Evolutionary conservation across 1,140 invertebrate genomes (phyloP).

Genomic region (Geopemphigus sp.): DNA sequence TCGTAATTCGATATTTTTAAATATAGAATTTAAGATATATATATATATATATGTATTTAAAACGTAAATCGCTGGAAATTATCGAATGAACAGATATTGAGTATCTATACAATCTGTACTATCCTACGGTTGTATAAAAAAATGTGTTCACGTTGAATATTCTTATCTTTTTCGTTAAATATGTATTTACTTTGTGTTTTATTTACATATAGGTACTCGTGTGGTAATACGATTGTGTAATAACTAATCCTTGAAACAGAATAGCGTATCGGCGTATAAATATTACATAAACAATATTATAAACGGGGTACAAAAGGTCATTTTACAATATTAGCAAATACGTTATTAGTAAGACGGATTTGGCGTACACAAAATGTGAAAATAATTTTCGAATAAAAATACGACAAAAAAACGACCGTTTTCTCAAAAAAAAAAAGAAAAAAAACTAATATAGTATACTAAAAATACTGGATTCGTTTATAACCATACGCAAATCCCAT

Average conservation of each 20-base stretch:
- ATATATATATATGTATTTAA: no score
- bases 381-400: no score
- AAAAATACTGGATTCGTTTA: not conserved
- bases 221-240: not conserved
- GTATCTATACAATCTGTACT: no score
- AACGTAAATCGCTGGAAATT: no score
- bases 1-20: no score
- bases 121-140: no score
- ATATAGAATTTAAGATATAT: no score
- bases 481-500: not conserved
- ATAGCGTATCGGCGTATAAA: not conserved
- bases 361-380: not conserved
- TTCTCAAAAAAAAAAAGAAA: not conserved
- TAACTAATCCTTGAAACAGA: not conserved
- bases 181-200: not conserved
- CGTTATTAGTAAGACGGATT: not conserved
- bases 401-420: not conserved
- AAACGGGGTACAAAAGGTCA: not conserved
- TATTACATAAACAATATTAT: not conserved
- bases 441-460: not conserved
- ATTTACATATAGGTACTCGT: not conserved
- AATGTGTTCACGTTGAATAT: no score
- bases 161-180: not conserved
- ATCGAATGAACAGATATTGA: not conserved
- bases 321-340: not conserved